These are phyloP conservation scores for Brachionus angularis DNA, from an alignment of 1,140 invertebrate species.

Conservation along the genomic window DNA sequence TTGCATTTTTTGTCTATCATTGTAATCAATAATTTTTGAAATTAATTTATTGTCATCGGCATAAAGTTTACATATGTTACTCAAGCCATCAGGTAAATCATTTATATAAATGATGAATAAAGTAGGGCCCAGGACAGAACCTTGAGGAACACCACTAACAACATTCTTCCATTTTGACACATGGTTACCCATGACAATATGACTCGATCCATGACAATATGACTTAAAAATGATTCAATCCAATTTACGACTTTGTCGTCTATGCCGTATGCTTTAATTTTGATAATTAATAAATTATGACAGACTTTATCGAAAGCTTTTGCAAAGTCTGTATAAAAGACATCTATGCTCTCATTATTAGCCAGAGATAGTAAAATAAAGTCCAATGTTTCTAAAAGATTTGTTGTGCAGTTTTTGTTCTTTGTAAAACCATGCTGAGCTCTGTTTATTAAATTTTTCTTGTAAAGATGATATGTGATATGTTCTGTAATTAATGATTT, in stretches of 20 bases:
- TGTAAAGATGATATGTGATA: background rate
- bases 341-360: background rate
- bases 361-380: background rate
- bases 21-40: background rate
- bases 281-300: background rate
- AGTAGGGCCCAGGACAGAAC: conserved; percentile 8
- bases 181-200: background rate
- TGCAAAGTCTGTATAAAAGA: conserved; percentile 31
- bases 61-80: background rate
- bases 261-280: background rate
- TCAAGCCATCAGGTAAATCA: background rate
- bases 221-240: background rate
- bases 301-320: conserved; percentile 40
- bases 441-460: background rate
- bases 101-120: conserved; percentile 34
- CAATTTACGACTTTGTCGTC: background rate
- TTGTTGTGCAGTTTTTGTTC: background rate
- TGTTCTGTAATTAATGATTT: background rate
- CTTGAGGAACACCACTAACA: conserved; percentile 8
- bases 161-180: conserved; percentile 16
- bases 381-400: conserved; percentile 20
- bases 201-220: background rate
- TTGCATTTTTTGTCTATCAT: background rate
- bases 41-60: background rate
- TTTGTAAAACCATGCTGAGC: conserved; percentile 13